phyloP scores from a whole-genome alignment of 2,113 vertebrate genomes.

The Bujurquina vittata region DNA sequence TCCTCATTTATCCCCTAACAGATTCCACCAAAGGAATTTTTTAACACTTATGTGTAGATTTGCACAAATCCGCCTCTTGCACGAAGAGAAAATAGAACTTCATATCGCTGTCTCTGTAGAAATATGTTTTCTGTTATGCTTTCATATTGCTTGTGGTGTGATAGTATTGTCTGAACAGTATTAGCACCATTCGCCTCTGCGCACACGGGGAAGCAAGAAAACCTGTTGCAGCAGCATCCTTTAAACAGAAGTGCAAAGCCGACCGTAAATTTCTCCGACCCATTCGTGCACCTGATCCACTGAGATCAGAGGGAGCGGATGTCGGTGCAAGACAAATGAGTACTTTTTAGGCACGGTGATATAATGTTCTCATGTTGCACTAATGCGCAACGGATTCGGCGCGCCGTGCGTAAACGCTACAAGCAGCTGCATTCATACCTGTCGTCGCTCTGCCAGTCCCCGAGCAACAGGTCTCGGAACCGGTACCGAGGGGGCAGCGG shows the following conservation, averaged over 20 bases:
- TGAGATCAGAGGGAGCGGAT: neutral
- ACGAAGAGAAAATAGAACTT: neutral
- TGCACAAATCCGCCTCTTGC: neutral
- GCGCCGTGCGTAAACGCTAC: constrained; percentile 66
- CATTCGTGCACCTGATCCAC: neutral
- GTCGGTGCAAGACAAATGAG: neutral
- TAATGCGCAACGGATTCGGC: constrained; percentile 39
- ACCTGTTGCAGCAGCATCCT: constrained; percentile 61
- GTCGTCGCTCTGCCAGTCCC: constrained; percentile 87
- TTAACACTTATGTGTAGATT: neutral
- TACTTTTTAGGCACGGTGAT: neutral
- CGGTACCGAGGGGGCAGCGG: constrained; percentile 87
- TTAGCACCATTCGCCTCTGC: constrained; percentile 10
- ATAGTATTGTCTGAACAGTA: neutral
- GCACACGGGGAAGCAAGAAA: constrained; percentile 11
- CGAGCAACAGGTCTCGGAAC: constrained; percentile 89
- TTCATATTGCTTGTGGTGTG: neutral
- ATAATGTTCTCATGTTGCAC: constrained; percentile 19
- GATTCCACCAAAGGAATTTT: neutral
- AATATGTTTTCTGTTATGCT: neutral
- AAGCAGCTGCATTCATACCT: constrained; percentile 74
- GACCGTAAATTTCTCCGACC: neutral
- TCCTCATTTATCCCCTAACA: neutral
- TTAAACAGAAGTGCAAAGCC: constrained; percentile 4
- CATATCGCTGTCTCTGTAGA: neutral